Conservation (phyloP, 2,888 invertebrate genomes). For the Synanthedon myopaeformis region DNA sequence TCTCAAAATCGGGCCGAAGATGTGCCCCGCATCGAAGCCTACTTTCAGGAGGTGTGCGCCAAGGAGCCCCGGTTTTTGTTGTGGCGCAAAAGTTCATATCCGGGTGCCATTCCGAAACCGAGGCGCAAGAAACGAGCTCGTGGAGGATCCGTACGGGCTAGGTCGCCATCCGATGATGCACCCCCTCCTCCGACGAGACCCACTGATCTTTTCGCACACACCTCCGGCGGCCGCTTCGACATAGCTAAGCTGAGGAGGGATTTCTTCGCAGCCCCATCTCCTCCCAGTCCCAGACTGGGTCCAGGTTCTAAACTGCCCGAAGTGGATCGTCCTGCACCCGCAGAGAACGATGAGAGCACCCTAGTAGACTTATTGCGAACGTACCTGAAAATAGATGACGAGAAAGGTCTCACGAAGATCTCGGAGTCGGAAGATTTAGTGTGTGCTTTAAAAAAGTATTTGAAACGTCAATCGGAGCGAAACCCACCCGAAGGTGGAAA, state of each 20-base stretch:
- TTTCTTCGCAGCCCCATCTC: slow-evolving; percentile 69
- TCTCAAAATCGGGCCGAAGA: slow-evolving; percentile 79
- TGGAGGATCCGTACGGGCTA: slow-evolving; percentile 77
- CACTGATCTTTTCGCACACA: slow-evolving; percentile 58
- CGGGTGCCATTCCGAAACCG: slow-evolving; percentile 75
- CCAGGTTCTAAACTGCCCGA: slow-evolving; percentile 43
- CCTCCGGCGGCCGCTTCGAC: slow-evolving; percentile 75
- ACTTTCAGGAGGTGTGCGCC: slow-evolving; percentile 86
- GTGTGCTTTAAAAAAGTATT: slow-evolving; percentile 72
- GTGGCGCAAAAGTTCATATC: slow-evolving; percentile 87
- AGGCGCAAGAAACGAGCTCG: slow-evolving; percentile 69
- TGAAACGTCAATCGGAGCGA: slow-evolving; percentile 48
- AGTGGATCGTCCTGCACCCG: slow-evolving; percentile 49
- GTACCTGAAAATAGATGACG: slow-evolving; percentile 73
- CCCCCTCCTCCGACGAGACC: slow-evolving; percentile 54
- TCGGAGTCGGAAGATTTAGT: slow-evolving; percentile 74
- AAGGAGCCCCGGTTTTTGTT: slow-evolving; percentile 82
- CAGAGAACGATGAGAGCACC: slow-evolving; percentile 63
- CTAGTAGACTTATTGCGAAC: slow-evolving; percentile 75
- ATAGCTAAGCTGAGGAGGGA: slow-evolving; percentile 76
- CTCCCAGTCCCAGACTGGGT: slow-evolving; percentile 19
- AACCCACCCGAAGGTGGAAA: slow-evolving; percentile 34
- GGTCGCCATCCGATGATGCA: slow-evolving; percentile 75
- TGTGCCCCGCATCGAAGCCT: slow-evolving; percentile 83
- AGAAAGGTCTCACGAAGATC: slow-evolving; percentile 50